Base-by-base conservation (phyloP, 2,888 invertebrate species). In the Spodoptera exigua region DNA sequence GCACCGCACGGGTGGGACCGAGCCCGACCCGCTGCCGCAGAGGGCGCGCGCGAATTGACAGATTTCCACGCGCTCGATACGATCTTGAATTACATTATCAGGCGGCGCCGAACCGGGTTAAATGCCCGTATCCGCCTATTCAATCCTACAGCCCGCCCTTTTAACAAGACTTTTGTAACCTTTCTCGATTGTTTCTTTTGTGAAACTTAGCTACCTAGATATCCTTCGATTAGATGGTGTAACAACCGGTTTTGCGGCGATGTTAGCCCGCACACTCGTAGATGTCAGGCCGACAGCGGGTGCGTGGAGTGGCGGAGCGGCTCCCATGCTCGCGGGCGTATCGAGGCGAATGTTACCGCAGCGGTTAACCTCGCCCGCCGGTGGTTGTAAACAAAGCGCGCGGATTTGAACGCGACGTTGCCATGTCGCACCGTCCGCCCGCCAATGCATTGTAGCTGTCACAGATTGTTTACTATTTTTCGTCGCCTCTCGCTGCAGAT, bases 61-160 rank as follows among this genome's bases (percentile, higher is more conserved):
- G 89, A 88, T 89, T 87, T 89, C 86, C 85, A 84, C 88, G 83
- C 91, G 91, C 87, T 91, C 91, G 89, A 92, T 92, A 91, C 90
- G 83, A 90, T 91, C 91, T 90, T 84, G 88, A 87, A 89, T 88
- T 83, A 86, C 85, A 89, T 89, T 91, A 90, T 85, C 82, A 84
- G 74, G 70, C 80, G 74, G 78, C 65, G 66, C 74, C 74, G 79
- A 81, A 82, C 74, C 75, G 72, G 82, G 85, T 83, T 83, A 83
- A 85, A 84, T 74, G 76, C 79, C 76, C 80, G 78, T 81, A 76
- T 80, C 81, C 82, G 81, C 75, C 76, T 78, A 70, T 70, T 74
- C 76, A 68, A 78, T 66, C 58, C 63, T 44, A 66, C 55, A 49
- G 49, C 55, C 61, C 65, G 65, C 63, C 72, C 67, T 67, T 66